Evolutionary conservation across 2,113 vertebrate species (phyloP), one percentile per base, ranked within the genome.

Genomic region (Caranx melampygus): DNA sequence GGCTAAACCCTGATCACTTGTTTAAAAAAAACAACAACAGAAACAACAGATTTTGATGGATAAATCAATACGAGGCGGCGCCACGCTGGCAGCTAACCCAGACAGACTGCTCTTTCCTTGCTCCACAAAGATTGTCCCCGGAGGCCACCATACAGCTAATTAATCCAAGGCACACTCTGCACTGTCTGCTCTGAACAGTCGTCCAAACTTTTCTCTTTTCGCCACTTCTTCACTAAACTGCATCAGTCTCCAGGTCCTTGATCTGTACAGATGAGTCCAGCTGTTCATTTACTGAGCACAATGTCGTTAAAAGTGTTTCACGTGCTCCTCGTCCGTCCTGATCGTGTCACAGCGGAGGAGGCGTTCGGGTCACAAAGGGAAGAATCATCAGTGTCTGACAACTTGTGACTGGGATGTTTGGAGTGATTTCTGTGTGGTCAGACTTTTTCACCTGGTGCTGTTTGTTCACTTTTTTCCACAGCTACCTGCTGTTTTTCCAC

Each of bases 401-500:
- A 42, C 40, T 42, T 42, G 40, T 42, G 11, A 42, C 40, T 9
- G 54, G 54, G 14, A 8, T 0, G 12, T 34, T 60, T 9, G 18
- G 44, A 60, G 14, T 49, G 13, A 8, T 21, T 4, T 57, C 8
- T 33, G 2, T 34, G 35, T 2, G 45, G 51, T 63, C 37, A 35
- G 0, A 69, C 63, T 34, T 64, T 40, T 45, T 2, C 64, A 5
- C 69, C 65, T 59, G 77, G 21, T 14, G 21, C 18, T 1, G 3
- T 52, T n/a, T 0, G 3, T 58, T 51, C 21, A 1, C 51, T 34
- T 77, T 65, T 42, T 51, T 51, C 2, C 63, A 42, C 0, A 34
- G 20, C 49, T 68, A 83, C 79, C 88, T 88, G 82, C 72, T 34
- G 66, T 68, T 85, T 78, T 71, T 72, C 72, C 67, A 78, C 77